Evolutionary conservation across 1,140 invertebrate species (phyloP).

Genomic region (Amyelois transitella): DNA sequence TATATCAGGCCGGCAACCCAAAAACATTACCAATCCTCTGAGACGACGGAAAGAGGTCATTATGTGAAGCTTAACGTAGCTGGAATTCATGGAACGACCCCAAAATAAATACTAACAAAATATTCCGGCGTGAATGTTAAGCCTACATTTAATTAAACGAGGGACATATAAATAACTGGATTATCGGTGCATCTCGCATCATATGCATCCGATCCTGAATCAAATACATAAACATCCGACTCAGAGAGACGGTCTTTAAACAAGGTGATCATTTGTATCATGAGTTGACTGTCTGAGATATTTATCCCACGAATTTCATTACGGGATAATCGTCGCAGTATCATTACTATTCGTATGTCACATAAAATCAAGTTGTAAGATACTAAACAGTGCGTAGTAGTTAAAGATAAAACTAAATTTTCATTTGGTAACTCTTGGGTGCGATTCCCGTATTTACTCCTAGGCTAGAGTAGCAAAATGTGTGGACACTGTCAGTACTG

Average conservation of each 20-base stretch:
- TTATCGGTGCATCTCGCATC: conserved; percentile 49
- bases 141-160: conserved; percentile 40
- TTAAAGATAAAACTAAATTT: background rate
- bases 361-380: too few species aligned
- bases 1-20: background rate
- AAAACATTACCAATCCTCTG: conserved; percentile 10
- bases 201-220: conserved; percentile 25
- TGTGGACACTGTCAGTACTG: too few species aligned
- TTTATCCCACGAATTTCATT: background rate
- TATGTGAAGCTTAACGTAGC: conserved; percentile 33
- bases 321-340: background rate
- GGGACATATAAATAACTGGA: conserved; percentile 58
- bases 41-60: conserved; percentile 34
- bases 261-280: background rate
- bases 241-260: background rate
- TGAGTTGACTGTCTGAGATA: background rate
- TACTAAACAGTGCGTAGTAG: too few species aligned
- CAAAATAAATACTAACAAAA: conserved; percentile 46
- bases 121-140: conserved; percentile 36
- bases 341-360: background rate
- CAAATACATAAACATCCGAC: conserved; percentile 12
- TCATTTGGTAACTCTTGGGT: background rate
- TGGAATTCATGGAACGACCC: conserved; percentile 25
- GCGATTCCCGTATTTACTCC: background rate
- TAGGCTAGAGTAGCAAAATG: too few species aligned